A percentile compares a stretch with the other conserved stretches of the same genome.
These are phyloP conservation scores for Decapterus maruadsi DNA, from an alignment of 2,797 vertebrate genomes.

Conservation along the genomic window DNA sequence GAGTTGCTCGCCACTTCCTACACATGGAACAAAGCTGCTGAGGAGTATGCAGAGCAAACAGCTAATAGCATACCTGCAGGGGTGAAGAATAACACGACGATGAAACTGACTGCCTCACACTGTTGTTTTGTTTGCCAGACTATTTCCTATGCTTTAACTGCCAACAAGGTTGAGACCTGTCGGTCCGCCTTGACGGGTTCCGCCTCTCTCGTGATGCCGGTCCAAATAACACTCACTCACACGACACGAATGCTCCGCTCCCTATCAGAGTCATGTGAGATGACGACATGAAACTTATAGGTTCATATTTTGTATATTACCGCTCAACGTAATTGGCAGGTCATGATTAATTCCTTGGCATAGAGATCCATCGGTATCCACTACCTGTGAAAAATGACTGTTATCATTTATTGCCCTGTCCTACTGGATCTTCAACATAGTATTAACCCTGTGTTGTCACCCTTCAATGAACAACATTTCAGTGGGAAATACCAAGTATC, in stretches of 20 bases:
- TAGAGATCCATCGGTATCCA: too few species aligned
- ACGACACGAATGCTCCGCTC: constrained; percentile 39
- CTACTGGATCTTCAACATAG: not conserved
- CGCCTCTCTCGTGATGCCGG: constrained; percentile 37
- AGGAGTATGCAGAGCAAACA: constrained; percentile 12
- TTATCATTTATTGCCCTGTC: too few species aligned
- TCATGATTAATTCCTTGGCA: too few species aligned
- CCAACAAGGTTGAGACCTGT: constrained; percentile 78
- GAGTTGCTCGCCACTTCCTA: constrained; percentile 53
- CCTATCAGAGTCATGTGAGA: constrained; percentile 46
- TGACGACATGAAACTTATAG: constrained; percentile 16
- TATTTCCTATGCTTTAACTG: constrained; percentile 65
- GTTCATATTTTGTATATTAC: constrained; percentile 8
- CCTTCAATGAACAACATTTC: not conserved
- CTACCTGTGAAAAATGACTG: too few species aligned
- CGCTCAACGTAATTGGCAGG: not conserved
- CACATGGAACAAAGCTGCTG: constrained; percentile 40
- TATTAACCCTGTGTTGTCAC: not conserved
- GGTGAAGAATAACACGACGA: constrained; percentile 55
- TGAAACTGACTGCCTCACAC: constrained; percentile 28
- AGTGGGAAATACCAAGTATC: not conserved
- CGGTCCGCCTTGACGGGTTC: constrained; percentile 85
- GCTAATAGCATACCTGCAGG: constrained; percentile 78
- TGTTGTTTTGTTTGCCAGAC: constrained; percentile 43
- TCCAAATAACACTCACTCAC: constrained; percentile 40